Base-by-base conservation (phyloP, 2,888 invertebrate species). In the Drosophila colorata region DNA sequence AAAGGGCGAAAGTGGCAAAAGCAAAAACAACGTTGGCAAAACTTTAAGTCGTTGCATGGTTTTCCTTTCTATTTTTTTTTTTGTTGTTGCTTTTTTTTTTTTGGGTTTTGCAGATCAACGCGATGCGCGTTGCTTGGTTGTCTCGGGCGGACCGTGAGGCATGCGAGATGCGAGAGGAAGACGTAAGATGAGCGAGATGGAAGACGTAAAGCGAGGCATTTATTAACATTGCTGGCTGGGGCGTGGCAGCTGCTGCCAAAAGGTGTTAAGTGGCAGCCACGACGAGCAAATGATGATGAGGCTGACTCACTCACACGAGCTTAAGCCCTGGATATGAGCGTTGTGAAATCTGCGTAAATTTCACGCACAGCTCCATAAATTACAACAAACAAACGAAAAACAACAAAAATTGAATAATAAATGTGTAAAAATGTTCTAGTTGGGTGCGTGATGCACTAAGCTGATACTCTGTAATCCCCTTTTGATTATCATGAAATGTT, bases 241-340 rank as follows among this genome's bases (percentile, higher is more conserved):
- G 85, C 66, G 83, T 69, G 84, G 78, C 83, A 74, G 77, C 85
- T 77, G 85, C 77, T 74, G 78, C 78, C 78, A 79, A 78, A 79
- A 79, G 78, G 78, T 79, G 78, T 79, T 79, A 79, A 79, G 79
- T 79, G 78, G 68, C 79, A 76, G 69, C 63, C 49, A 60, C 67
- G 53, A 74, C 53, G 53, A 56, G 51, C 78, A 85, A 85, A 82
- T 81, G 85, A 82, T 85, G 82, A 82, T 85, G 82, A 82, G 71
- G 65, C 77, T 76, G 74, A 69, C 55, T 67, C 67, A 38, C 44
- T 43, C 74, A 74, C 68, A 76, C 78, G 61, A 69, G 67, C 67
- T 49, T 69, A 63, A 74, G 76, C 68, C 25, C 16, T 11, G 69
- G 52, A 74, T 56, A 66, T 59, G 75, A 74, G 70, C 61, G 58